Percentiles rank a stretch among this genome's conserved stretches.
These are phyloP conservation scores for Enteromius treurensis DNA, from an alignment of 2,797 vertebrate genomes.

Conservation along the genomic window DNA sequence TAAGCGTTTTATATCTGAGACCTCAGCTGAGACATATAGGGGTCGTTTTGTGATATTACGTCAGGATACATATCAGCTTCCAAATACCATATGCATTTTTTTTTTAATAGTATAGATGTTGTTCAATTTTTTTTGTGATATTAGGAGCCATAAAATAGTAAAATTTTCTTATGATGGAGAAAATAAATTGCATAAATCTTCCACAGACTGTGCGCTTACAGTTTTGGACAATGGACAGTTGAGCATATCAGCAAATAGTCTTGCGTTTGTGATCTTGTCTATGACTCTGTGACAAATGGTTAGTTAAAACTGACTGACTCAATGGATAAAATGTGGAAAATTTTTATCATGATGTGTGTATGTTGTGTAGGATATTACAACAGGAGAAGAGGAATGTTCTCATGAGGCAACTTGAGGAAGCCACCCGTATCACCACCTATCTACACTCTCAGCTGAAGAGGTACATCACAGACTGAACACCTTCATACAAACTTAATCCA, in stretches of 20 bases:
- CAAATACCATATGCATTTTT: background rate
- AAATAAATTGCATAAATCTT: background rate
- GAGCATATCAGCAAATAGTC: background rate
- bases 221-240: background rate
- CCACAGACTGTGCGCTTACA: background rate
- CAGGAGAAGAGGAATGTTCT: constrained; percentile 92
- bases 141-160: constrained; percentile 8
- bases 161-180: background rate
- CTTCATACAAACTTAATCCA: background rate
- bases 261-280: background rate
- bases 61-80: constrained; percentile 8
- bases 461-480: constrained; percentile 66
- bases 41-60: background rate
- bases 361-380: constrained; percentile 77
- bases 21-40: constrained; percentile 4
- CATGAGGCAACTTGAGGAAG: constrained; percentile 93
- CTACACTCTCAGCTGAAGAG: constrained; percentile 96
- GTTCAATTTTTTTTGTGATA: background rate
- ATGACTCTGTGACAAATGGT: background rate
- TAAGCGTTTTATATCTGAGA: background rate
- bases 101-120: background rate
- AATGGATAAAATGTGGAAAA: background rate
- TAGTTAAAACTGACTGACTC: background rate
- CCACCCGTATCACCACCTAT: constrained; percentile 91
- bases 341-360: background rate